Conservation (phyloP, 2,888 invertebrate genomes). For the Meloe dianella region DNA sequence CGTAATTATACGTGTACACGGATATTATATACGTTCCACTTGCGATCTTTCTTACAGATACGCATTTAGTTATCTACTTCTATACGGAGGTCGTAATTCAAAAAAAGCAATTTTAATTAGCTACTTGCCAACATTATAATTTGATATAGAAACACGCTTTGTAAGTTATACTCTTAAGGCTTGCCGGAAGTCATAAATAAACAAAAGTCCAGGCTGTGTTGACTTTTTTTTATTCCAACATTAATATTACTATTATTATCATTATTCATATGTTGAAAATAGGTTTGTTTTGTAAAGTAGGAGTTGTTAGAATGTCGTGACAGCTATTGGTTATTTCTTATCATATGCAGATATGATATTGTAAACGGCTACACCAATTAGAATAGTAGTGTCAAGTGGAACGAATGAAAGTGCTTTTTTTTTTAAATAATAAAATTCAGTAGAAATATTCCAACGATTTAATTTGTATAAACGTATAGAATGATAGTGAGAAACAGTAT, state of each 20-base stretch:
- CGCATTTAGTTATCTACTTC: constrained; percentile 18
- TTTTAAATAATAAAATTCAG: constrained; percentile 16
- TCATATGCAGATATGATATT: constrained; percentile 41
- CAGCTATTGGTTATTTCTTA: constrained; percentile 38
- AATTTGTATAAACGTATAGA: not conserved
- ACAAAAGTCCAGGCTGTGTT: constrained; percentile 29
- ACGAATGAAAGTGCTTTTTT: constrained; percentile 37
- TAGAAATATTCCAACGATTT: not conserved
- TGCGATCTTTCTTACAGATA: constrained; percentile 27
- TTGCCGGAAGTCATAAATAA: constrained; percentile 36
- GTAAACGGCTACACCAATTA: constrained; percentile 36
- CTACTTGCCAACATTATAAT: constrained; percentile 33
- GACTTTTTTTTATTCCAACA: constrained; percentile 14
- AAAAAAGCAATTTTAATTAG: constrained; percentile 34
- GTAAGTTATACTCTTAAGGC: constrained; percentile 26
- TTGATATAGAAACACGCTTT: constrained; percentile 33
- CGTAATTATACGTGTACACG: constrained; percentile 25
- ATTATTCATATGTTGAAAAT: not conserved
- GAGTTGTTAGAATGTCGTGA: constrained; percentile 32
- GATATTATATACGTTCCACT: constrained; percentile 16
- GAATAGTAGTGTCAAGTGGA: constrained; percentile 31
- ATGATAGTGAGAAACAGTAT: not conserved
- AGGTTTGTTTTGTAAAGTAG: constrained; percentile 25
- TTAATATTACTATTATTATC: constrained; percentile 1
- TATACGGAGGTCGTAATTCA: constrained; percentile 34